Evolutionary conservation across 2,797 vertebrate genomes (phyloP), one percentile per base, ranked within the genome.

Genomic region (Lophotriccus pileatus): DNA sequence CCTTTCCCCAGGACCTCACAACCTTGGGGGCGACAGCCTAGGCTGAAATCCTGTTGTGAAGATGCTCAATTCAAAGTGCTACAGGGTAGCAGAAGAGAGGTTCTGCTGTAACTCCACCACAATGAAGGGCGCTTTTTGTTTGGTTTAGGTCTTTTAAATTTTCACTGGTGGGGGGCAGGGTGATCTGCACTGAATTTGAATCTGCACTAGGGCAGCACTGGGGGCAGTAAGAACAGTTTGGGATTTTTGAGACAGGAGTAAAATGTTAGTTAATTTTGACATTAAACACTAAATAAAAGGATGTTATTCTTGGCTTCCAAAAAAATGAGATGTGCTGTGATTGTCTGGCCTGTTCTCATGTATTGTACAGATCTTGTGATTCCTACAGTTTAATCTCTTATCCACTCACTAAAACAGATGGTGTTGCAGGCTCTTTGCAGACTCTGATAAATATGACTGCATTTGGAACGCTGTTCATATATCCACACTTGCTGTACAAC

Each of bases 401-500:
- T 55, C 76, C 6, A 4, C 76, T 87, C 74, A 68, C 50, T 91
- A 76, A 96, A 95, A 84, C 89, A 95, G 95, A 96, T 93, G 94
- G 89, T 78, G 67, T 92, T 95, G 82, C 63, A 92, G 79, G 85
- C 92, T 96, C 79, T 94, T 90, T 90, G 58, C 82, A 94, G 94
- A 91, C 66, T 81, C 94, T 91, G 83, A 93, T 85, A 94, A 92
- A 92, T 43, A 90, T 1, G 69, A 92, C 84, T 84, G 84, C 39
- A 49, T 56, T 92, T 89, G 79, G 89, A 96, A 70, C 30, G 12
- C 58, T 67, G 59, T 64, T 94, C 82, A 27, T 70, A 76, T 39
- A 93, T 39, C 89, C 59, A 86, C 20, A n/a, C 58, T 95, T 91
- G 59, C 37, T 0, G 2, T 70, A 75, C 52, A 86, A 27, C 52